These are phyloP conservation scores for Acinonyx jubatus DNA, from an alignment of 2,113 vertebrate species.

Conservation along the genomic window DNA sequence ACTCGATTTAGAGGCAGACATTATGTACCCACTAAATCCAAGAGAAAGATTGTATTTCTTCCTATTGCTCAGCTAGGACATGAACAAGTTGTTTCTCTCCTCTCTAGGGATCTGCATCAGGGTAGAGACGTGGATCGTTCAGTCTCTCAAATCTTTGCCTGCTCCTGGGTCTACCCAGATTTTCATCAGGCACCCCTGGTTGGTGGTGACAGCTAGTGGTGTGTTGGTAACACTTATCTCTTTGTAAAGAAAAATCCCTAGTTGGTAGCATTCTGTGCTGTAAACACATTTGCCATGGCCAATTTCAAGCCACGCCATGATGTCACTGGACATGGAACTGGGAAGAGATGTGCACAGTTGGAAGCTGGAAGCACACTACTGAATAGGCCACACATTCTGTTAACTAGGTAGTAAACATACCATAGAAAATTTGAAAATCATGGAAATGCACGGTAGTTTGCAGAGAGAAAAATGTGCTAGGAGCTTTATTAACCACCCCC, in stretches of 20 bases:
- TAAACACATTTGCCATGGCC: neutral
- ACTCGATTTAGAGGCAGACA: neutral
- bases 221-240: neutral
- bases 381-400: neutral
- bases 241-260: neutral
- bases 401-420: neutral
- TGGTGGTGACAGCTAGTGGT: neutral
- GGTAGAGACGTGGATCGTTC: neutral
- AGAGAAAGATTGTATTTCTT: neutral
- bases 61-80: neutral
- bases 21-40: neutral
- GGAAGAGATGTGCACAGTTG: neutral
- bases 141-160: neutral
- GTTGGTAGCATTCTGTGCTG: neutral
- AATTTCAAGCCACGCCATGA: neutral
- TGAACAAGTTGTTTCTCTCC: neutral
- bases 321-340: neutral
- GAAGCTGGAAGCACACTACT: neutral
- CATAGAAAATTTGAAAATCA: neutral
- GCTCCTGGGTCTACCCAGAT: neutral
- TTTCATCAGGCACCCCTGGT: neutral
- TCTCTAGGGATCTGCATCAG: neutral
- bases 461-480: neutral
- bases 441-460: neutral
- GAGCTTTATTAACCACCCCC: neutral